phyloP scores from a whole-genome alignment of 1,140 invertebrate genomes.

The Brachionus paranguensis region DNA sequence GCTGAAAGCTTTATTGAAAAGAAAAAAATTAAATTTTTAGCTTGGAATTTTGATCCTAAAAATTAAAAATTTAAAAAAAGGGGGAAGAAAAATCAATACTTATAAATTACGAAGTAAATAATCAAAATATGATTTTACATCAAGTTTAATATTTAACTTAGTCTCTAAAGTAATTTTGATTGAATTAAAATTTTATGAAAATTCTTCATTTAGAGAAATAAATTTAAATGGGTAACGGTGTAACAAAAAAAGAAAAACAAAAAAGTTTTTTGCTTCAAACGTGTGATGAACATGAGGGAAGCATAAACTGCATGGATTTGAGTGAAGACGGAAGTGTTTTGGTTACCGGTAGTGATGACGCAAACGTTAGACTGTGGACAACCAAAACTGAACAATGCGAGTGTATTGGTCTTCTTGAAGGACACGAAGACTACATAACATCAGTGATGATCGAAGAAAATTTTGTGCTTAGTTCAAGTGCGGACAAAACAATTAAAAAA shows the following conservation, averaged over 20 bases:
- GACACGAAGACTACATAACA: constrained; percentile 59
- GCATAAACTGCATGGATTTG: constrained; percentile 60
- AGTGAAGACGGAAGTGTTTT: constrained; percentile 60
- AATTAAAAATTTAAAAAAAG: not conserved
- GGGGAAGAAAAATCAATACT: not conserved
- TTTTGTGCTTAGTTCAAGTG: constrained; percentile 58
- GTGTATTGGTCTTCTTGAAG: constrained; percentile 57
- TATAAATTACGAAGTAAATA: not conserved
- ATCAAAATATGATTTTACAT: not conserved
- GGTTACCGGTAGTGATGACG: constrained; percentile 60
- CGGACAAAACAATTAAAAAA: constrained; percentile 59
- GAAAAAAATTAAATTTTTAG: too few relatives aligned
- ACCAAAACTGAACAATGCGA: constrained; percentile 57
- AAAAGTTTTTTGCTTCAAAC: constrained; percentile 30
- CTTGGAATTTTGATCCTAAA: not conserved
- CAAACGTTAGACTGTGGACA: constrained; percentile 58
- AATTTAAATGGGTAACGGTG: constrained; percentile 25
- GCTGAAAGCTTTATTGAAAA: too few relatives aligned
- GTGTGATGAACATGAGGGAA: constrained; percentile 53
- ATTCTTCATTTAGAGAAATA: not conserved
- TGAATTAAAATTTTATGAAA: not conserved
- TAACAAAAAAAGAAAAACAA: constrained; percentile 37
- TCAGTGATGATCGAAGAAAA: constrained; percentile 57
- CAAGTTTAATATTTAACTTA: not conserved
- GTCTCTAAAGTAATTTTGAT: not conserved